Evolutionary conservation across 2,888 invertebrate species (phyloP), one percentile per base, ranked within the genome.

Genomic region (Corbicula japonica): DNA sequence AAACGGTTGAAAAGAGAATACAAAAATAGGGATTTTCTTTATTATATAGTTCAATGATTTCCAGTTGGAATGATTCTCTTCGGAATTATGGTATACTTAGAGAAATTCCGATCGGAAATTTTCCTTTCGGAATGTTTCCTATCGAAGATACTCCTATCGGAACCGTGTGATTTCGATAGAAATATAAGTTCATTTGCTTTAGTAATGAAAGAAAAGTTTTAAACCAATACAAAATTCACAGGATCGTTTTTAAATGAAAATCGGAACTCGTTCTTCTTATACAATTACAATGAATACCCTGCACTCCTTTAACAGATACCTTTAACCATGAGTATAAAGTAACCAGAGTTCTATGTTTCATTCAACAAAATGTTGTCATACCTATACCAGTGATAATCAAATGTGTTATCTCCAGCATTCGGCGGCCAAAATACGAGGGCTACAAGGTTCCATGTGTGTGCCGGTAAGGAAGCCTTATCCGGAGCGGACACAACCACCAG

Each of bases 381-480:
- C 76, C 79, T 74, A 32, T 82, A 82, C 75, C 70, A 77, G 41
- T 82, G 78, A 30, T 68, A 82, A 41, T 82, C 82, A 52, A 58
- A 79, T 15, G 30, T n/a, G 21, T 65, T 44, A 32, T 56, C 61
- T 52, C 63, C 70, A 1, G 38, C 35, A 18, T 48, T 46, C 1
- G 69, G 65, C 3, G 77, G 78, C 82, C 82, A 82, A 62, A 82
- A 75, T 1, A 82, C 77, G 1, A 82, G 69, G n/a, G 82, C 82
- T 1, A 76, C 75, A 6, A 82, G 63, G 32, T 78, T 76, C 48
- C 66, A 52, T 6, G 44, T 34, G 52, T 66, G 66, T 1, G 12
- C n/a, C 21, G 82, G 82, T 23, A 82, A 44, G 2, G 26, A 48
- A 0, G 54, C 6, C 15, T 34, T 6, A n/a, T 58, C 41, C 2